These are phyloP conservation scores for Melangyna quadrimaculata DNA, from an alignment of 2,888 invertebrate species.

Conservation along the genomic window DNA sequence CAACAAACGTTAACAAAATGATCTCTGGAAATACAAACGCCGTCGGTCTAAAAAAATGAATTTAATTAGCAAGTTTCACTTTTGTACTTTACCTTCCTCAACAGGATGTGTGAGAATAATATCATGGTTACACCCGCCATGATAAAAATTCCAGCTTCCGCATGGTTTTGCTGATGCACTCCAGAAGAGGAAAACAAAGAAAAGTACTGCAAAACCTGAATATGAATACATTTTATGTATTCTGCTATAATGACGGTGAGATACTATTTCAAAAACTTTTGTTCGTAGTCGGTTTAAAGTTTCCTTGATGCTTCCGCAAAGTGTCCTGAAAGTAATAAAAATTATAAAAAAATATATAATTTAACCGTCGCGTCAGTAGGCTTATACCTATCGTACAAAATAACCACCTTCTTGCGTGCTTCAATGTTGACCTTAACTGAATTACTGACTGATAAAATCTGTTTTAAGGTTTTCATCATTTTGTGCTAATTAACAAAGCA, in stretches of 20 bases:
- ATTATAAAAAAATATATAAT: not conserved
- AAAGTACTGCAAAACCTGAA: not conserved
- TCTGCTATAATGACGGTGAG: not conserved
- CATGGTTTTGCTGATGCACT: not conserved
- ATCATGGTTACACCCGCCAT: not conserved
- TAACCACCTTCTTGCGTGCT: not conserved
- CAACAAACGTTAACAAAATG: not conserved
- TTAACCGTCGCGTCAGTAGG: not conserved
- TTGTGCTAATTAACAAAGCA: not conserved
- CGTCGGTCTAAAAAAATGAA: not conserved
- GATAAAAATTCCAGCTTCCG: not conserved
- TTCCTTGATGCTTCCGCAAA: not conserved
- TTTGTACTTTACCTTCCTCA: not conserved
- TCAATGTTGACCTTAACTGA: not conserved
- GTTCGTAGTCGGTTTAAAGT: not conserved
- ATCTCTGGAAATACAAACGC: slow-evolving; percentile 4
- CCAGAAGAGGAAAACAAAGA: not conserved
- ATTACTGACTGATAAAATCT: not conserved
- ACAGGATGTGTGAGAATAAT: slow-evolving; percentile 17
- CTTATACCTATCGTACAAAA: not conserved
- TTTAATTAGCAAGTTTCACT: not conserved
- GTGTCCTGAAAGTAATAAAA: not conserved
- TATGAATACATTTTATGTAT: not conserved
- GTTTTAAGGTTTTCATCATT: not conserved
- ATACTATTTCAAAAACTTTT: not conserved